Percentiles rank a stretch among this genome's conserved stretches.
These are phyloP conservation scores for Progne subis DNA, from an alignment of 2,113 vertebrate genomes.

Conservation along the genomic window DNA sequence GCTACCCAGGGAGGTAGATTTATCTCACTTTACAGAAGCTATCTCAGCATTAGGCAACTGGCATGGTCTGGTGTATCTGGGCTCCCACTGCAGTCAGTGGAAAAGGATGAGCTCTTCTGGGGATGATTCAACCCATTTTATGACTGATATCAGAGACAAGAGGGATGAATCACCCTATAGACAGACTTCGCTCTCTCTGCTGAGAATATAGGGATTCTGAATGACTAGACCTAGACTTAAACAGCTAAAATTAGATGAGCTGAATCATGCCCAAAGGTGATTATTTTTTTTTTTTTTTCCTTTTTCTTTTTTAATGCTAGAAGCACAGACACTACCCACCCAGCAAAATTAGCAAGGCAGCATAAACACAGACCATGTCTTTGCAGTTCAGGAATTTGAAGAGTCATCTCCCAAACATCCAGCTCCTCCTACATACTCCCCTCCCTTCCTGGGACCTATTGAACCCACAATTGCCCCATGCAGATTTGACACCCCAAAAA, in stretches of 20 bases:
- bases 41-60: background rate
- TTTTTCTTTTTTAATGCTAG: background rate
- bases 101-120: background rate
- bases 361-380: background rate
- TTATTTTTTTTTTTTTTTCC: background rate
- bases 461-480: background rate
- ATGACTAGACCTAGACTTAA: background rate
- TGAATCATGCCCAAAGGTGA: constrained; percentile 24
- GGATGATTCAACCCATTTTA: constrained; percentile 1
- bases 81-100: background rate
- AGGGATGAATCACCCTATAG: background rate
- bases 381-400: constrained; percentile 10
- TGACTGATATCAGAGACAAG: background rate
- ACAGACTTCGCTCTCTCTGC: background rate
- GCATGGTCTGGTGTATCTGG: background rate
- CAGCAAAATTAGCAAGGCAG: background rate
- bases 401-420: background rate
- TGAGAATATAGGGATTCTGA: background rate
- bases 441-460: background rate
- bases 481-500: background rate
- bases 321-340: background rate
- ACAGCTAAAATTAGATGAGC: constrained; percentile 25
- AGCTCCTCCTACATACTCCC: background rate
- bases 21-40: background rate
- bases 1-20: background rate